A percentile compares a stretch with the other conserved stretches of the same genome.
These are phyloP conservation scores for Osmerus eperlanus DNA, from an alignment of 2,113 vertebrate genomes.

Conservation along the genomic window DNA sequence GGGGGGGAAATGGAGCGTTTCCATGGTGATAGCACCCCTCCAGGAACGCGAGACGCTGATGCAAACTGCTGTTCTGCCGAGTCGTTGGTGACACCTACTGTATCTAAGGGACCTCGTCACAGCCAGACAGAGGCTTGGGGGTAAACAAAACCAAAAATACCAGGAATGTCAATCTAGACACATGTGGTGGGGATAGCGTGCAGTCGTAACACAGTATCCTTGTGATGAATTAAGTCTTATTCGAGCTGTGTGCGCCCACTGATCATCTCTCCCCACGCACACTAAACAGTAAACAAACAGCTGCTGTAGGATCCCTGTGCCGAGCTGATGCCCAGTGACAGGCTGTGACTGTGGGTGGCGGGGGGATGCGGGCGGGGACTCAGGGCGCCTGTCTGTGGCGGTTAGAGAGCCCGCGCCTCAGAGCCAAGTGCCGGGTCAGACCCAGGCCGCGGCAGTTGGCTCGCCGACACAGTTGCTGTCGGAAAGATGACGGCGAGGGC, in stretches of 20 bases:
- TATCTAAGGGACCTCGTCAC: constrained; percentile 11
- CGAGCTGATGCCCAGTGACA: constrained; percentile 65
- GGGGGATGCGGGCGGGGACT: constrained; percentile 43
- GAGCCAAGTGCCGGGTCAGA: constrained; percentile 59
- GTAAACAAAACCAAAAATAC: constrained; percentile 2
- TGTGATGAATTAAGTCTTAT: constrained; percentile 8
- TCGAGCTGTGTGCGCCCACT: constrained; percentile 11
- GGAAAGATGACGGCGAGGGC: constrained; percentile 49
- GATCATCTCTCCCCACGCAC: constrained; percentile 27
- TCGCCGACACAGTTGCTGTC: constrained; percentile 52
- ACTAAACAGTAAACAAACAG: constrained; percentile 51
- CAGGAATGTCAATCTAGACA: constrained; percentile 11
- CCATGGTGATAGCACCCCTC: constrained; percentile 20
- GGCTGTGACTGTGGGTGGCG: constrained; percentile 57
- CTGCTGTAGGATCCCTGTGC: constrained; percentile 30
- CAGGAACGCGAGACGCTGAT: constrained; percentile 16
- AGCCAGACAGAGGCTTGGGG: constrained; percentile 2
- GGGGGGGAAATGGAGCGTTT: constrained; percentile 41
- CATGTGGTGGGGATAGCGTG: neutral
- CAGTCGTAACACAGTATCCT: constrained; percentile 1
- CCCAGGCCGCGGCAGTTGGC: constrained; percentile 52
- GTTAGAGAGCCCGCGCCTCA: constrained; percentile 63
- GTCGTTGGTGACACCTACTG: constrained; percentile 23
- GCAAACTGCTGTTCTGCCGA: constrained; percentile 18
- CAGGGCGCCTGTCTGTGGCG: constrained; percentile 57